Evolutionary conservation across 2,113 vertebrate genomes (phyloP).

Genomic region (Mixornis gularis): DNA sequence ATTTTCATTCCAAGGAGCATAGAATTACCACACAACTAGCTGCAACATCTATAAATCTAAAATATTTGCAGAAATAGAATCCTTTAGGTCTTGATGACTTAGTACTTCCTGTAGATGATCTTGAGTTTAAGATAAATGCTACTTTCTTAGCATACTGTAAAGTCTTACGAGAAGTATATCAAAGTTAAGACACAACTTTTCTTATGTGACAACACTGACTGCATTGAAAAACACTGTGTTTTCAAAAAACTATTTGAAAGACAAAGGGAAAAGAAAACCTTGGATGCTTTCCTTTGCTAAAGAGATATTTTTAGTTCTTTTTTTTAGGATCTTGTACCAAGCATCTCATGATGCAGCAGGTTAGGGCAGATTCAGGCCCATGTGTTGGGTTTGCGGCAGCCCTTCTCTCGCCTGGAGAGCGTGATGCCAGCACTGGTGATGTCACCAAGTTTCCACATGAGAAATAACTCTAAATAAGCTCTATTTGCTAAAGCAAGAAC

Average conservation of each 20-base stretch:
- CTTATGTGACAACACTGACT: not conserved
- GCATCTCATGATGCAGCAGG: not conserved
- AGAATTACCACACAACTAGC: not conserved
- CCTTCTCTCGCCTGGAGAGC: not conserved
- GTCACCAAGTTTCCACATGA: not conserved
- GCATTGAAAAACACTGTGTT: not conserved
- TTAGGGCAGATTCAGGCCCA: not conserved
- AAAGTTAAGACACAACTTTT: not conserved
- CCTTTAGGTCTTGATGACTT: not conserved
- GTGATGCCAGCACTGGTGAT: not conserved
- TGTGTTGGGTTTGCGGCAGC: not conserved
- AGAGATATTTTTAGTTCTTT: not conserved
- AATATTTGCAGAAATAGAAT: not conserved
- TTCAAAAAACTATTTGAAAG: not conserved
- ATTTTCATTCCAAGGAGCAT: conserved; percentile 29
- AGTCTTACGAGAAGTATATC: not conserved
- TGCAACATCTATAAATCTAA: not conserved
- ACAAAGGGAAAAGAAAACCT: not conserved
- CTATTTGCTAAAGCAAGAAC: not conserved
- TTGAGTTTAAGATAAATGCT: not conserved
- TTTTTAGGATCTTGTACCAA: not conserved
- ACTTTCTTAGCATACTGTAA: not conserved
- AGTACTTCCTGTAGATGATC: not conserved
- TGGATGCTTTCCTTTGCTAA: not conserved
- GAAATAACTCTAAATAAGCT: not conserved